Percentiles rank a stretch among this genome's conserved stretches.
Evolutionary conservation across 1,140 invertebrate genomes (phyloP).

Genomic region (Ceratina japonica): DNA sequence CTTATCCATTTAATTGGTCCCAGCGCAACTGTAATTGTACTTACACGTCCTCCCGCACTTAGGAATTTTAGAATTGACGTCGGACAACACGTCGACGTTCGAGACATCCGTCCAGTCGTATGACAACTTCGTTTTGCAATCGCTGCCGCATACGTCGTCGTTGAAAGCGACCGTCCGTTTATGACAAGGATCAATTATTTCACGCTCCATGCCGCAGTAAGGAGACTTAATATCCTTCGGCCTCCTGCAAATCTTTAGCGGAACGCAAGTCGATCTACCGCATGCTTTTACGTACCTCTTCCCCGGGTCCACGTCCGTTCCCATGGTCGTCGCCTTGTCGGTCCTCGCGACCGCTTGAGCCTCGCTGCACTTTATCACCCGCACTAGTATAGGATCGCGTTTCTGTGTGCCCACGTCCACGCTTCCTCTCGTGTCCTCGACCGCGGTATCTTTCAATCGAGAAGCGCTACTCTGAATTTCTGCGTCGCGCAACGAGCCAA

Average conservation of each 20-base stretch:
- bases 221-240: background rate
- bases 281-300: slow-evolving; percentile 4
- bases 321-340: slow-evolving; percentile 34
- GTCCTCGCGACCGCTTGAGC: slow-evolving; percentile 1
- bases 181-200: background rate
- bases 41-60: slow-evolving; percentile 2
- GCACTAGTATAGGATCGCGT: slow-evolving; percentile 39
- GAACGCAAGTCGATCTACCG: slow-evolving; percentile 1
- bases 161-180: background rate
- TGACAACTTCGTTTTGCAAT: slow-evolving; percentile 8
- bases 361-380: slow-evolving; percentile 41
- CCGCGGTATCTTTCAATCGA: background rate
- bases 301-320: background rate
- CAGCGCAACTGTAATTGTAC: background rate
- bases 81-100: background rate
- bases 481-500: slow-evolving; percentile 13
- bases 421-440: background rate
- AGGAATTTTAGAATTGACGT: slow-evolving; percentile 20
- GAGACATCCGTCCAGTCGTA: slow-evolving; percentile 28
- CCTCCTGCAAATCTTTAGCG: background rate
- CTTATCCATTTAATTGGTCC: background rate
- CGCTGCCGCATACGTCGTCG: slow-evolving; percentile 1
- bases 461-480: slow-evolving; percentile 10
- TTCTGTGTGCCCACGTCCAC: slow-evolving; percentile 45
- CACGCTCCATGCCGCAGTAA: background rate